These are phyloP conservation scores for Fundulus diaphanus DNA, from an alignment of 2,797 vertebrate genomes.

Conservation along the genomic window DNA sequence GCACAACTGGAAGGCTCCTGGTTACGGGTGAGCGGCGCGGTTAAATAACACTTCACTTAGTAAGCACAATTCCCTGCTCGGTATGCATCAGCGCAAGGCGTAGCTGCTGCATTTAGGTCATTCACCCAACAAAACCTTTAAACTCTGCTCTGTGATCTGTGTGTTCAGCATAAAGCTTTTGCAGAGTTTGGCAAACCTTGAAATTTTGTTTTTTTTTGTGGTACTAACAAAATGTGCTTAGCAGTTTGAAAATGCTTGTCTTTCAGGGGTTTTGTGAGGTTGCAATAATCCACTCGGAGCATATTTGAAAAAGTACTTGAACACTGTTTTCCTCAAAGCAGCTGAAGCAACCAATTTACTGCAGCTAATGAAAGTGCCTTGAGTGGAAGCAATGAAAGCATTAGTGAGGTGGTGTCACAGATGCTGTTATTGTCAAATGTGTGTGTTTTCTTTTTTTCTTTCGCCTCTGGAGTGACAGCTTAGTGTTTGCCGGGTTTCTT, in stretches of 20 bases:
- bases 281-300: slow-evolving; percentile 57
- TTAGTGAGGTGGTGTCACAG: slow-evolving; percentile 57
- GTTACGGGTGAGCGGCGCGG: slow-evolving; percentile 85
- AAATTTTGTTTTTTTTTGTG: slow-evolving; percentile 1
- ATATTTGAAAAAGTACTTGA: slow-evolving; percentile 56
- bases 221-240: not conserved
- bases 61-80: slow-evolving; percentile 63
- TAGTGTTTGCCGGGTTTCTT: slow-evolving; percentile 48
- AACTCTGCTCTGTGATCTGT: slow-evolving; percentile 29
- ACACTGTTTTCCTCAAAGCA: slow-evolving; percentile 67
- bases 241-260: not conserved
- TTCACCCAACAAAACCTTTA: slow-evolving; percentile 53
- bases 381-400: slow-evolving; percentile 53
- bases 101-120: slow-evolving; percentile 47
- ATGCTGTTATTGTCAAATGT: slow-evolving; percentile 47
- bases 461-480: slow-evolving; percentile 45
- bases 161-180: not conserved
- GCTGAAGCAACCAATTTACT: slow-evolving; percentile 66
- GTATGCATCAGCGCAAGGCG: slow-evolving; percentile 52
- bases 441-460: slow-evolving; percentile 1
- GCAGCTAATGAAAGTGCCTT: slow-evolving; percentile 60
- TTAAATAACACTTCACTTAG: slow-evolving; percentile 43
- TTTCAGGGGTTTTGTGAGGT: slow-evolving; percentile 43
- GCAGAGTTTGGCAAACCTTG: slow-evolving; percentile 7
- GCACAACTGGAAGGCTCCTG: slow-evolving; percentile 86